A percentile compares a stretch with the other conserved stretches of the same genome.
Evolutionary conservation across 1,140 invertebrate genomes (phyloP).

Genomic region (Saccostrea echinata): DNA sequence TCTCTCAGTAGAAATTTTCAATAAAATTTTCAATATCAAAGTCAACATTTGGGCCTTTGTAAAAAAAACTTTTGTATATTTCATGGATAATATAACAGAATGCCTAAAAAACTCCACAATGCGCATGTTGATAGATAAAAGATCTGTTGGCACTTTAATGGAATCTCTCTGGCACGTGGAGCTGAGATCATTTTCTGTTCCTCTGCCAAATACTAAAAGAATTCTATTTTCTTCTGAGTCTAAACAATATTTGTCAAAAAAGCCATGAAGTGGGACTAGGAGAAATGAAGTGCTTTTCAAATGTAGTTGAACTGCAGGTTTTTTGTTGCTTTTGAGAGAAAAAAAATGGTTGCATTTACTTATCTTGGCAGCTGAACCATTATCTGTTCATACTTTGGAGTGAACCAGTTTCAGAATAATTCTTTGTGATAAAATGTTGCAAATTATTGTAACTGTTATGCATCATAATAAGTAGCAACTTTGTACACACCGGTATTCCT

Average conservation of each 20-base stretch:
- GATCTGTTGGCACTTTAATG: slow-evolving; percentile 30
- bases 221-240: slow-evolving; percentile 23
- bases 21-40: not conserved
- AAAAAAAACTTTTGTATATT: not conserved
- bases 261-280: not conserved
- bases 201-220: slow-evolving; percentile 27
- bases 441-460: no score
- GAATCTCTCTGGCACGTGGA: slow-evolving; percentile 19
- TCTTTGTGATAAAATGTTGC: not conserved
- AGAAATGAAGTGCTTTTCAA: not conserved
- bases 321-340: not conserved
- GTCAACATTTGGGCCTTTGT: not conserved
- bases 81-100: slow-evolving; percentile 19
- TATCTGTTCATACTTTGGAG: not conserved
- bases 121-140: slow-evolving; percentile 14
- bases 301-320: not conserved
- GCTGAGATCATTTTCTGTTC: slow-evolving; percentile 36
- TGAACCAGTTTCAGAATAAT: not conserved
- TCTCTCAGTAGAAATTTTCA: not conserved
- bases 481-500: no score
- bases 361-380: slow-evolving; percentile 11
- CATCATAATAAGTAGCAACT: no score
- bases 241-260: slow-evolving; percentile 29
- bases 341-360: slow-evolving; percentile 4
- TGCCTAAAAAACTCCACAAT: not conserved